Percentiles rank a stretch among this genome's conserved stretches.
These are phyloP conservation scores for Arremon brunneinucha DNA, from an alignment of 2,797 vertebrate species.

Conservation along the genomic window DNA sequence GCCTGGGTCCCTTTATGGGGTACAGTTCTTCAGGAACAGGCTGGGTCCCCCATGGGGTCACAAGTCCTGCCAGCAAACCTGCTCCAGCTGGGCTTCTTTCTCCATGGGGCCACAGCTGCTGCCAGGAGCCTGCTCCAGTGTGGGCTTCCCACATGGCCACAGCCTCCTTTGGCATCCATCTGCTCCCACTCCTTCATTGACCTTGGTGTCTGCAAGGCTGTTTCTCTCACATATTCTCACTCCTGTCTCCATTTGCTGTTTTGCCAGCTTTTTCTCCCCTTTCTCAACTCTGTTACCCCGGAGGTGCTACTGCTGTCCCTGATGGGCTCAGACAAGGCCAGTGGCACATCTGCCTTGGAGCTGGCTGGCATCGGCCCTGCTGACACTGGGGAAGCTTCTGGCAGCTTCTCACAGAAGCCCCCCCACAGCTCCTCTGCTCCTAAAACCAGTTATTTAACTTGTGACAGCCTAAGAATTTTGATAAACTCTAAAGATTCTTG, in stretches of 20 bases:
- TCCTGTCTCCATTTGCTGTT: background rate
- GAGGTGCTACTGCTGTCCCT: background rate
- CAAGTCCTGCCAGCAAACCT: background rate
- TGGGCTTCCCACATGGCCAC: background rate
- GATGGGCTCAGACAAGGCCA: background rate
- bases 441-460: background rate
- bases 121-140: background rate
- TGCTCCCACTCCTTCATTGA: background rate
- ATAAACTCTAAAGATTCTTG: background rate
- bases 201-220: background rate
- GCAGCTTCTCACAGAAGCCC: background rate
- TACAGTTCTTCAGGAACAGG: background rate
- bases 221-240: background rate
- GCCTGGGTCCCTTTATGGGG: background rate
- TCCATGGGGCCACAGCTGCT: background rate
- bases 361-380: background rate
- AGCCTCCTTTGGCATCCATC: background rate
- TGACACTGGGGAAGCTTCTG: background rate
- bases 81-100: background rate
- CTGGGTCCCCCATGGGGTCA: fast-evolving
- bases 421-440: background rate
- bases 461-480: background rate
- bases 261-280: background rate
- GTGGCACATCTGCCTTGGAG: background rate
- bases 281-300: background rate